Evolutionary conservation across 2,113 vertebrate genomes (phyloP).

Genomic region (Haemorhous mexicanus): DNA sequence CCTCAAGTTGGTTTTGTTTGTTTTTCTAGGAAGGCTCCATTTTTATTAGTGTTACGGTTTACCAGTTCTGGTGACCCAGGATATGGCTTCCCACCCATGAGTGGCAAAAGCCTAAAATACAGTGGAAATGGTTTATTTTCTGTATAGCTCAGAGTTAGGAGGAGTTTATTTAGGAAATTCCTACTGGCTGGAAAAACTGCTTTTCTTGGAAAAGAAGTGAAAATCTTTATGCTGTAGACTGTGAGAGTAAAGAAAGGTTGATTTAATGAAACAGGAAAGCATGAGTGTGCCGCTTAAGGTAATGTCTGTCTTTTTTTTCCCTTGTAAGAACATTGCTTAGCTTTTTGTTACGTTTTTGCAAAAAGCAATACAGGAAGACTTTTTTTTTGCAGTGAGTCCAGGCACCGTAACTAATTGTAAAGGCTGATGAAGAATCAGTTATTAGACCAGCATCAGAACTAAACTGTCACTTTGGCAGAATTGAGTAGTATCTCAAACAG

Average conservation of each 20-base stretch:
- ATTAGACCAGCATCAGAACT: background rate
- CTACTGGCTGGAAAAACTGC: background rate
- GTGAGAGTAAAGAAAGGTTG: background rate
- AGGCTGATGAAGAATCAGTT: background rate
- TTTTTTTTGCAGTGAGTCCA: background rate
- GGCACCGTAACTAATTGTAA: background rate
- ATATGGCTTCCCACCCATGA: background rate
- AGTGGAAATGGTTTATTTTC: background rate
- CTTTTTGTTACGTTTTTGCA: background rate
- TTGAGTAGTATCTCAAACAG: background rate
- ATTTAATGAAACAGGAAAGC: background rate
- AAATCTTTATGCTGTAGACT: background rate
- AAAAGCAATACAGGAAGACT: background rate
- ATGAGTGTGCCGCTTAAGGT: background rate
- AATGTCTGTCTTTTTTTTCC: background rate
- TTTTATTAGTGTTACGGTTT: background rate
- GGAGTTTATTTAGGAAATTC: background rate
- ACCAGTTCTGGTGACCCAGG: background rate
- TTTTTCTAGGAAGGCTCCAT: background rate
- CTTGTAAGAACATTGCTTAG: background rate
- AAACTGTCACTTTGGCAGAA: background rate
- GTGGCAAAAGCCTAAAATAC: background rate
- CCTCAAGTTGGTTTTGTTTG: background rate
- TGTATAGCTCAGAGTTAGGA: background rate
- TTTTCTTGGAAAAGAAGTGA: background rate